A percentile compares a stretch with the other conserved stretches of the same genome.
Evolutionary conservation across 1,140 invertebrate species (phyloP).

Genomic region (Drosophila sp.): DNA sequence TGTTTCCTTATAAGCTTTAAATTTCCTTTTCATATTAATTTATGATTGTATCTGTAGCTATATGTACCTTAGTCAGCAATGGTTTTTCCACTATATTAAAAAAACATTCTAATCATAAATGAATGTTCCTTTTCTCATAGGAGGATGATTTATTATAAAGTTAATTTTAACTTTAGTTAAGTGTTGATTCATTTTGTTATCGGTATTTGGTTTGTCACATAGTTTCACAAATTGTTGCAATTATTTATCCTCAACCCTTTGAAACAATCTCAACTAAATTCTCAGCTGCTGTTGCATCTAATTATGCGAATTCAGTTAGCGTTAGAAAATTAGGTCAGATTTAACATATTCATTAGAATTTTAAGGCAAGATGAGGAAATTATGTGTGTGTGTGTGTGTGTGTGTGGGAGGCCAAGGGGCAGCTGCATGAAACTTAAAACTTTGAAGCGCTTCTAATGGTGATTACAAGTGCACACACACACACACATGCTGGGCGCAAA

Average conservation of each 20-base stretch:
- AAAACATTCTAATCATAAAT: too few species aligned
- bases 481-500: slow-evolving; percentile 36
- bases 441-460: slow-evolving; percentile 76
- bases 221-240: not conserved
- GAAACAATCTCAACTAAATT: slow-evolving; percentile 10
- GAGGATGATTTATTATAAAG: too few species aligned
- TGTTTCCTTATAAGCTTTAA: too few species aligned
- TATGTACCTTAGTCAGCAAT: too few species aligned
- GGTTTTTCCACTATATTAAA: too few species aligned
- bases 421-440: slow-evolving; percentile 49
- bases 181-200: too few species aligned
- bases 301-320: slow-evolving; percentile 78
- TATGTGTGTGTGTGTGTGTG: slow-evolving; percentile 17
- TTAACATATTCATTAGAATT: slow-evolving; percentile 80
- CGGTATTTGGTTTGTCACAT: too few species aligned
- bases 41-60: too few species aligned
- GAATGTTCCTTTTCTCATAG: too few species aligned
- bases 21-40: too few species aligned
- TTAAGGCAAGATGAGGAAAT: slow-evolving; percentile 14
- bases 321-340: slow-evolving; percentile 71
- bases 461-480: slow-evolving; percentile 66
- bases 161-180: too few species aligned
- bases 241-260: not conserved
- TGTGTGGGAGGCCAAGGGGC: slow-evolving; percentile 41
- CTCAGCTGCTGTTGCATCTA: slow-evolving; percentile 53